phyloP scores from a whole-genome alignment of 2,113 vertebrate genomes.

The Megaceryle maxima region DNA sequence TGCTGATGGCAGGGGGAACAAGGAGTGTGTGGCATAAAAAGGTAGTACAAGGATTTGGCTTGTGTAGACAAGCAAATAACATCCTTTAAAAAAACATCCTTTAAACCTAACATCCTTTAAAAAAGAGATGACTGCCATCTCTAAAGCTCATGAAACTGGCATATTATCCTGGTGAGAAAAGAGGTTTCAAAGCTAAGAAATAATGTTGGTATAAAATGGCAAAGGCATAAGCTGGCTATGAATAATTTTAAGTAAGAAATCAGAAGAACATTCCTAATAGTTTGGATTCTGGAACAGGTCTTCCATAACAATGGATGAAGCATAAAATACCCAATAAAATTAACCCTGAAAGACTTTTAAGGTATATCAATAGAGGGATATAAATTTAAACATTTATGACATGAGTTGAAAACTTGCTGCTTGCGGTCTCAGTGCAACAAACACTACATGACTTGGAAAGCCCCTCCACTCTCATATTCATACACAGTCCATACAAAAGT shows the following conservation, averaged over 20 bases:
- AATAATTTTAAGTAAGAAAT: background rate
- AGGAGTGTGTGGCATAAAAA: background rate
- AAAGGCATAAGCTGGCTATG: background rate
- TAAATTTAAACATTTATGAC: background rate
- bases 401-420: background rate
- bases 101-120: background rate
- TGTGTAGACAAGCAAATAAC: background rate
- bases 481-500: background rate
- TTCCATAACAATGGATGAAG: background rate
- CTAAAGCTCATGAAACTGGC: rapidly evolving
- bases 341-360: background rate
- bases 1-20: background rate
- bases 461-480: background rate
- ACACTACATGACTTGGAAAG: background rate
- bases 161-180: background rate
- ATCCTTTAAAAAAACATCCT: background rate
- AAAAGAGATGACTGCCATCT: background rate
- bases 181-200: background rate
- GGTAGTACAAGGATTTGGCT: background rate
- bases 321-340: background rate
- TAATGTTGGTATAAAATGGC: background rate
- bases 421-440: background rate
- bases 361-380: background rate
- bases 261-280: background rate
- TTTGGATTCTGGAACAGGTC: background rate